Base-by-base conservation (phyloP, 2,113 vertebrate species). In the Cathartes aura region DNA sequence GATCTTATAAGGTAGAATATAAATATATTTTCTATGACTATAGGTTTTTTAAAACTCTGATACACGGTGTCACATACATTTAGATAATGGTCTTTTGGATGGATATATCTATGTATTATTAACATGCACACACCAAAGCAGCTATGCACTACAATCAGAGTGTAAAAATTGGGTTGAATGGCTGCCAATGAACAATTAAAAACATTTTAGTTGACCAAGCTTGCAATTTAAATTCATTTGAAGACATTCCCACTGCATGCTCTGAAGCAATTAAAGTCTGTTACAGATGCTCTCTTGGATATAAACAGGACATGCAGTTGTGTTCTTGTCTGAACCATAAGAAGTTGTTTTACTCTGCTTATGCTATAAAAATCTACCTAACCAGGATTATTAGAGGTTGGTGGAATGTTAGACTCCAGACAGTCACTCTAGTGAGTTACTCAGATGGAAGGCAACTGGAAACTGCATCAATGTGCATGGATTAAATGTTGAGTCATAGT, bases 171-270 rank as follows among this genome's bases (percentile, higher is more conserved):
- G 42, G n/a, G 15, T 20, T 93, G 91, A 96, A 86, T 47, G 45
- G 56, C 68, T 87, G 91, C 90, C 91, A 96, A 11, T 8, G 56
- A 71, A 76, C 76, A 94, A 96, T 92, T 97, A 94, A 89, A 95
- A 90, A 19, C 94, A 92, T 93, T 95, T 94, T 55, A 82, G 64
- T 47, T 96, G 93, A 75, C 89, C 91, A 74, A 38, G 47, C 59
- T 67, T 62, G 64, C 82, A 84, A 84, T 87, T 96, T 68, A 82
- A 95, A 97, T 84, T 73, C 53, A 90, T 85, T 76, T 30, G 14
- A 87, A 94, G 89, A 80, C 89, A 84, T 93, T 93, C 72, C 71
- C 90, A 67, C 32, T 53, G 48, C 84, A 62, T 42, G 23, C 38
- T 94, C 78, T n/a, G 70, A 83, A 93, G 64, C 71, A 92, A 93